Conservation (phyloP, 1,140 invertebrate species). For the Drosophila busckii region DNA sequence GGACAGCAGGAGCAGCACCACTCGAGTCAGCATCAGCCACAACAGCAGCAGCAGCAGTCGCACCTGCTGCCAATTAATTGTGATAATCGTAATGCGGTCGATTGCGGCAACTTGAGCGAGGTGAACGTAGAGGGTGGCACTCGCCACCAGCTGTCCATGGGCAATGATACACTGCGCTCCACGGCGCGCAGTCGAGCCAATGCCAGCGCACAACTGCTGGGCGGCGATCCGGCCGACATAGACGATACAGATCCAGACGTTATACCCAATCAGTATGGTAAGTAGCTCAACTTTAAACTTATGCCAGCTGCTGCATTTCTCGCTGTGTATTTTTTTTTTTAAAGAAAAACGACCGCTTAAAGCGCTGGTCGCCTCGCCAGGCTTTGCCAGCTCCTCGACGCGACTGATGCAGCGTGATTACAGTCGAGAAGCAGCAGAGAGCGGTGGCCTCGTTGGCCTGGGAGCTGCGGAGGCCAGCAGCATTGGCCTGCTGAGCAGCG, state of each 20-base stretch:
- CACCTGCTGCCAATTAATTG: slow-evolving; percentile 72
- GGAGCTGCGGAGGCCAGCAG: slow-evolving; percentile 36
- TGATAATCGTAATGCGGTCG: slow-evolving; percentile 58
- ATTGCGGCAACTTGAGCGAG: slow-evolving; percentile 37
- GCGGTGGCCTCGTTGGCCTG: slow-evolving; percentile 14
- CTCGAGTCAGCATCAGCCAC: too few relatives aligned
- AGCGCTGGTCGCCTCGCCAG: slow-evolving; percentile 57
- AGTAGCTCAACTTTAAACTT: slow-evolving; percentile 58
- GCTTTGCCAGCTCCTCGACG: slow-evolving; percentile 72
- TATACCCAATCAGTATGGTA: slow-evolving; percentile 91
- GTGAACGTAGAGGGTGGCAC: slow-evolving; percentile 32
- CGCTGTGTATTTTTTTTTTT: neutral
- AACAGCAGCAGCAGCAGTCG: slow-evolving; percentile 63
- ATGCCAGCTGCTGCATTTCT: neutral
- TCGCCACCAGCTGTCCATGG: slow-evolving; percentile 41
- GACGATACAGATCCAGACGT: slow-evolving; percentile 89
- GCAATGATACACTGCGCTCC: slow-evolving; percentile 59
- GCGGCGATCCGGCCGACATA: slow-evolving; percentile 80
- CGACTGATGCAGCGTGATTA: slow-evolving; percentile 73
- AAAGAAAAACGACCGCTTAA: slow-evolving; percentile 78
- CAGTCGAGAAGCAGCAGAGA: slow-evolving; percentile 48
- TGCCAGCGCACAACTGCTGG: slow-evolving; percentile 68
- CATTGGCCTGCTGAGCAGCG: slow-evolving; percentile 58
- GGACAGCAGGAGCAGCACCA: slow-evolving; percentile 55
- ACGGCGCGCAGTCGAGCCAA: slow-evolving; percentile 56